phyloP scores from a whole-genome alignment of 2,113 vertebrate species.

The Phylloscopus whistleri region DNA sequence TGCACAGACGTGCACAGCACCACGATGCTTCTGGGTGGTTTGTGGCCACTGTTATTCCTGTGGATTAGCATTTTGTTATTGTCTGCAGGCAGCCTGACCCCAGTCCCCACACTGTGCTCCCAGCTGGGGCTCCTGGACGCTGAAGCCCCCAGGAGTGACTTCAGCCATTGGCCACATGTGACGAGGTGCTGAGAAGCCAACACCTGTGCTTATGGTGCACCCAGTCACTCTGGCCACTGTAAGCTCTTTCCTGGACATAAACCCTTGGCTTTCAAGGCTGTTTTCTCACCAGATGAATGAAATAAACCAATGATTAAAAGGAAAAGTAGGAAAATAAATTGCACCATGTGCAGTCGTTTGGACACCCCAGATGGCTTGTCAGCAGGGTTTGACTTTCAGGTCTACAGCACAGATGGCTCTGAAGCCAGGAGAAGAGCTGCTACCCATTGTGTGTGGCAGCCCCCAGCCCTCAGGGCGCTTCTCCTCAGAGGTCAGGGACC shows the following conservation, averaged over 20 bases:
- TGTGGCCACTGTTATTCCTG: not conserved
- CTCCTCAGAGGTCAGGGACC: not conserved
- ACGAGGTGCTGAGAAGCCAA: not conserved
- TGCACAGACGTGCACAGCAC: rapidly evolving
- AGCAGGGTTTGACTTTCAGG: constrained; percentile 54
- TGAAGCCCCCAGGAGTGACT: rapidly evolving
- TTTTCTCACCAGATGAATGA: constrained; percentile 41
- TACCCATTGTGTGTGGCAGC: not conserved
- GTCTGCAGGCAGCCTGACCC: constrained; percentile 6
- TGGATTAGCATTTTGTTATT: not conserved
- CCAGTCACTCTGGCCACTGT: not conserved
- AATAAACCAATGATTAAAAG: constrained; percentile 59
- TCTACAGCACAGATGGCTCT: constrained; percentile 56
- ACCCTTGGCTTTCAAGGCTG: constrained; percentile 9
- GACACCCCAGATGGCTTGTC: constrained; percentile 59
- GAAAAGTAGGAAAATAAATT: constrained; percentile 60
- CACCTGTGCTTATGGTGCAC: rapidly evolving
- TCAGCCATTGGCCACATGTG: not conserved
- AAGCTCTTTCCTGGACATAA: not conserved
- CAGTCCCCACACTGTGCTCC: not conserved
- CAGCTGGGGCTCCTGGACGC: not conserved
- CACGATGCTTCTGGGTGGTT: not conserved
- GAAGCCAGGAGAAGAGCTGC: not conserved
- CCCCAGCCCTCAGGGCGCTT: not conserved
- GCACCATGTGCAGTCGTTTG: constrained; percentile 42